A percentile compares a stretch with the other conserved stretches of the same genome.
These are phyloP conservation scores for Copsychus sechellarum DNA, from an alignment of 2,113 vertebrate species.

Conservation along the genomic window DNA sequence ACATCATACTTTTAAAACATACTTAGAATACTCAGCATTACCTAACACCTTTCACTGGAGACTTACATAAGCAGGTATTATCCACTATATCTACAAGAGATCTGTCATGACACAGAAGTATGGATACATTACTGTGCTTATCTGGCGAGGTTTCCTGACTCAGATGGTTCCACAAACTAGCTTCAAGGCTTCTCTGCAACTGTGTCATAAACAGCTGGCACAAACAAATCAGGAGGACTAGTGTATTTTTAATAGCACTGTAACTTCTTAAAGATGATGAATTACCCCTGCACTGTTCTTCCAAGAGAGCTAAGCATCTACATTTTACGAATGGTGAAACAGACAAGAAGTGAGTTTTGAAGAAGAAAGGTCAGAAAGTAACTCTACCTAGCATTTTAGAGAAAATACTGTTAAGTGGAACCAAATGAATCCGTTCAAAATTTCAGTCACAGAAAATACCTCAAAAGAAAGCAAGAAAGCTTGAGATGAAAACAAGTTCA, in stretches of 20 bases:
- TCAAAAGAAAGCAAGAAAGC: neutral
- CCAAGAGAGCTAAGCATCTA: neutral
- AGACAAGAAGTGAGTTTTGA: neutral
- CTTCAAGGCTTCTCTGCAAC: neutral
- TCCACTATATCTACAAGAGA: neutral
- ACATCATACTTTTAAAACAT: neutral
- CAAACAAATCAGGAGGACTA: neutral
- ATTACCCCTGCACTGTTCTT: neutral
- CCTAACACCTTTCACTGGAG: neutral
- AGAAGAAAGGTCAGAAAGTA: neutral
- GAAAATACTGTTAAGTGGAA: neutral
- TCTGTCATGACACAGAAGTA: neutral
- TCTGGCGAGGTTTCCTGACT: neutral
- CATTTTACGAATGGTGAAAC: neutral
- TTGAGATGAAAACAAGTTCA: neutral
- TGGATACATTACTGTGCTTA: neutral
- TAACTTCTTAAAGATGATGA: neutral
- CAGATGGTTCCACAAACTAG: neutral
- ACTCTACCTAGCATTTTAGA: neutral
- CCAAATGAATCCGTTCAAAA: neutral
- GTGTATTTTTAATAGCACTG: neutral
- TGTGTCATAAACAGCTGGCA: neutral
- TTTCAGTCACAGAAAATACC: neutral
- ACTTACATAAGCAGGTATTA: neutral
- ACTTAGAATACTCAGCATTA: neutral